These are phyloP conservation scores for Cygnus olor DNA, from an alignment of 2,797 vertebrate species.

Conservation along the genomic window DNA sequence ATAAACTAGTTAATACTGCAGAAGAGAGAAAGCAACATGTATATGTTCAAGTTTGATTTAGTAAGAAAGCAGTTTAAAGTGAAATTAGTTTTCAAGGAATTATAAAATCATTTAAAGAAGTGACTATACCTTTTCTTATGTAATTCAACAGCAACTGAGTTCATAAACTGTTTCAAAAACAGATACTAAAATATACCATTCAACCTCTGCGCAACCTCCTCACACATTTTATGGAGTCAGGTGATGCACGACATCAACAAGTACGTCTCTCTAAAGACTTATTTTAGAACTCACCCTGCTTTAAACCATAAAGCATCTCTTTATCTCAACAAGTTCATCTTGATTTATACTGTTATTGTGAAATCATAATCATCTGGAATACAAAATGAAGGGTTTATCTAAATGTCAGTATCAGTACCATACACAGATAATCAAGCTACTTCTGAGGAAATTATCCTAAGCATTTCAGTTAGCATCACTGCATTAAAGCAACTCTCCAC, in stretches of 20 bases:
- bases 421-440: background rate
- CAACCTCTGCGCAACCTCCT: background rate
- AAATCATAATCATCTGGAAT: background rate
- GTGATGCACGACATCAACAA: background rate
- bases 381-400: background rate
- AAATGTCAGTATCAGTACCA: background rate
- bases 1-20: background rate
- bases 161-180: background rate
- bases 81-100: background rate
- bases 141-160: background rate
- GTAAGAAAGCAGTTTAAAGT: background rate
- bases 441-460: background rate
- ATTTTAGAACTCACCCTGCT: background rate
- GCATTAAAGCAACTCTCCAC: background rate
- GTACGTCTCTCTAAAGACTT: background rate
- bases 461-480: background rate
- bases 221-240: background rate
- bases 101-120: background rate
- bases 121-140: background rate
- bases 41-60: background rate
- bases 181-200: background rate
- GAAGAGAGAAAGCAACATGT: background rate
- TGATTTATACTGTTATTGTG: background rate
- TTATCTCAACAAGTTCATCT: background rate
- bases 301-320: background rate